A percentile compares a stretch with the other conserved stretches of the same genome.
These are phyloP conservation scores for Oscheius onirici DNA, from an alignment of 2,888 invertebrate genomes.

Conservation along the genomic window DNA sequence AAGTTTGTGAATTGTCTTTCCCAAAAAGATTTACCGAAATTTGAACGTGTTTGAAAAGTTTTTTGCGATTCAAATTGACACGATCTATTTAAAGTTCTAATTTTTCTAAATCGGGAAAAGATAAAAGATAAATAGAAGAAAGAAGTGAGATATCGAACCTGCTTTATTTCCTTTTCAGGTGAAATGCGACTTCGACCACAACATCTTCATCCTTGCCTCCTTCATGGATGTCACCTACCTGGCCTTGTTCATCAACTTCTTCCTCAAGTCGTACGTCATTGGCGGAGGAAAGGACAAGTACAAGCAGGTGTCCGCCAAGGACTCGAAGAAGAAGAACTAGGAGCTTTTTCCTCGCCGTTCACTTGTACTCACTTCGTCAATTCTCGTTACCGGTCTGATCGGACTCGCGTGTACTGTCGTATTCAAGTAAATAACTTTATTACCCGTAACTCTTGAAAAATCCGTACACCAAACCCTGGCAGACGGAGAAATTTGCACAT, in stretches of 20 bases:
- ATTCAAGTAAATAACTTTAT: conserved; percentile 4
- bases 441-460: conserved; percentile 16
- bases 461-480: conserved; percentile 15
- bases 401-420: neutral
- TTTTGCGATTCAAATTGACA: too few species aligned
- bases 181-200: conserved; percentile 54
- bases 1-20: too few species aligned
- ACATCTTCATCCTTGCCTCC: conserved; percentile 55
- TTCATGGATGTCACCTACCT: conserved; percentile 66
- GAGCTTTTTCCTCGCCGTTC: neutral
- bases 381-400: conserved; percentile 6
- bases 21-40: too few species aligned
- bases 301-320: conserved; percentile 33
- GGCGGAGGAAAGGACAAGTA: conserved; percentile 56
- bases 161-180: conserved; percentile 34
- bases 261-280: conserved; percentile 61
- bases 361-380: too few species aligned
- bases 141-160: too few species aligned
- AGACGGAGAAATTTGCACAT: conserved; percentile 1
- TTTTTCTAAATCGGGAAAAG: too few species aligned
- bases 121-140: too few species aligned
- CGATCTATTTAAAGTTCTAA: too few species aligned
- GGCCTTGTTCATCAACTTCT: conserved; percentile 66
- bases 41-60: too few species aligned
- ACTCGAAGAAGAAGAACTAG: conserved; percentile 28